phyloP scores from a whole-genome alignment of 2,888 invertebrate species.

The Trisateles emortualis region DNA sequence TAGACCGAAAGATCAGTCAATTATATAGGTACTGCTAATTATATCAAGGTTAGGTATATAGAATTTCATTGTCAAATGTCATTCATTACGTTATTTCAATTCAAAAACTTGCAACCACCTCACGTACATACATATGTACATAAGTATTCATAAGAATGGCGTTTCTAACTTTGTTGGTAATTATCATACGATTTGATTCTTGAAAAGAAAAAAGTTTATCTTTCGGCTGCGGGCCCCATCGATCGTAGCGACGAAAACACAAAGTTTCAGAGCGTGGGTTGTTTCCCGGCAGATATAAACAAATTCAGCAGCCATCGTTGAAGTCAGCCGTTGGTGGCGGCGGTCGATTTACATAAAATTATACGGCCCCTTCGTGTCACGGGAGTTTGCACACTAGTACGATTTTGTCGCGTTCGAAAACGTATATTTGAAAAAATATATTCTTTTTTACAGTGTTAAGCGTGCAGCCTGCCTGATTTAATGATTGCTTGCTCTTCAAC shows the following conservation, averaged over 20 bases:
- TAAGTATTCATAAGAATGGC: not conserved
- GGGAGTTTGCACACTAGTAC: slow-evolving; percentile 9
- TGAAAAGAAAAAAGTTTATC: slow-evolving; percentile 15
- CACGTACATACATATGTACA: not conserved
- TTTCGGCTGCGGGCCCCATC: slow-evolving; percentile 25
- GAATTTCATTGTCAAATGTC: too few species aligned
- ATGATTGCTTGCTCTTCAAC: too few species aligned
- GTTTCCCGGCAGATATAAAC: slow-evolving; percentile 73
- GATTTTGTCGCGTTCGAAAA: not conserved
- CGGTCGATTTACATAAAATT: slow-evolving; percentile 75
- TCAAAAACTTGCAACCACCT: not conserved
- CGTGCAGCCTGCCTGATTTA: too few species aligned
- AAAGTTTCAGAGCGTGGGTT: slow-evolving; percentile 45
- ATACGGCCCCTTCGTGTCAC: slow-evolving; percentile 34
- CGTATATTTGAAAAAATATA: not conserved
- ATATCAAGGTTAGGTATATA: too few species aligned
- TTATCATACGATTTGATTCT: slow-evolving; percentile 20
- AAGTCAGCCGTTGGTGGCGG: slow-evolving; percentile 63
- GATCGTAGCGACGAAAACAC: slow-evolving; percentile 52
- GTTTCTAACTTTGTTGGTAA: slow-evolving; percentile 1
- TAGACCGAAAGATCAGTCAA: too few species aligned
- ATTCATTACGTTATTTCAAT: not conserved
- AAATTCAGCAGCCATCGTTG: slow-evolving; percentile 67
- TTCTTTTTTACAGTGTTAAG: not conserved
- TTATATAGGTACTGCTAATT: not conserved